These are phyloP conservation scores for Puffinus mauretanicus DNA, from an alignment of 2,113 vertebrate species.

Conservation along the genomic window DNA sequence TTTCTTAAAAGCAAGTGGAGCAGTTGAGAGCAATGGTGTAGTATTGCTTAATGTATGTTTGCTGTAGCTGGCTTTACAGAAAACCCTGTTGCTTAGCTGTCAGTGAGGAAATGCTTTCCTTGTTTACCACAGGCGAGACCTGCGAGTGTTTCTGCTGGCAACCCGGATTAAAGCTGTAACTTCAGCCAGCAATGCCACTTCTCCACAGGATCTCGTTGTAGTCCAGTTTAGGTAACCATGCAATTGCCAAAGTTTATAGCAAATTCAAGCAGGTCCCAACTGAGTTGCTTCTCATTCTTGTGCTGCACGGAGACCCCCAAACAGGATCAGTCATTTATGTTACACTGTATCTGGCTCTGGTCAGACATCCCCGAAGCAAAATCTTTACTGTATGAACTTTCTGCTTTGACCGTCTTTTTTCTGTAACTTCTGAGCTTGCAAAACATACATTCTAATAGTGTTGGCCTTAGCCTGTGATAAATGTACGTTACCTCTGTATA, in stretches of 20 bases:
- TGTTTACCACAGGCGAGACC: not conserved
- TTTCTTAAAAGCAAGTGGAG: not conserved
- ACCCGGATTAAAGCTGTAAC: not conserved
- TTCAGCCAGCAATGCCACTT: not conserved
- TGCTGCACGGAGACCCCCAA: not conserved
- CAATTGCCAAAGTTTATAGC: not conserved
- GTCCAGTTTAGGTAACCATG: not conserved
- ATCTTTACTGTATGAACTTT: not conserved
- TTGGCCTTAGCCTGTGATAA: not conserved
- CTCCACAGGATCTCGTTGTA: fast-evolving
- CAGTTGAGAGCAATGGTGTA: not conserved
- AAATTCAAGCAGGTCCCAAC: not conserved
- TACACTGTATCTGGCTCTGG: not conserved
- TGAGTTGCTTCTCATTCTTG: not conserved
- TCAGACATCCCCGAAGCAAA: not conserved
- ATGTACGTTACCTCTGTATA: not conserved
- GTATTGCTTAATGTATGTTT: not conserved
- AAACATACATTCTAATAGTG: not conserved
- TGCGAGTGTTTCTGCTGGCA: not conserved
- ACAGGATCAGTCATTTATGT: not conserved
- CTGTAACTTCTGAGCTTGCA: not conserved
- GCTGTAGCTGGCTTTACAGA: not conserved
- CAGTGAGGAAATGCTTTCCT: not conserved
- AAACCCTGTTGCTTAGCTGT: not conserved
- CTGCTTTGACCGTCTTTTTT: not conserved